phyloP scores from a whole-genome alignment of 2,797 vertebrate genomes.

The Petrocephalus schoutedeni region DNA sequence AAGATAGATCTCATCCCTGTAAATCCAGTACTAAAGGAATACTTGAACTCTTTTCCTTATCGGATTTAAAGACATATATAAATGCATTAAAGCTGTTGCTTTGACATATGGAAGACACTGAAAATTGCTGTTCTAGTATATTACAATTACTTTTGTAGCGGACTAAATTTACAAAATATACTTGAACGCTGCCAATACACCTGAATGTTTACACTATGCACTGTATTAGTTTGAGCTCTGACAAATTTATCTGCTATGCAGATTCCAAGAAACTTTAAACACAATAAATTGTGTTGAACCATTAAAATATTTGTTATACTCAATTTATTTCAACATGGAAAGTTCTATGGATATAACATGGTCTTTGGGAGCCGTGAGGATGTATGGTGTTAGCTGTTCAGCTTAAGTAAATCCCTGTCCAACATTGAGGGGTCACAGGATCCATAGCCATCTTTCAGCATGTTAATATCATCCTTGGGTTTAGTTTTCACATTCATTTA shows the following conservation, averaged over 20 bases:
- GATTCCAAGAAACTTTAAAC: slow-evolving; percentile 66
- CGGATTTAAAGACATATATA: slow-evolving; percentile 54
- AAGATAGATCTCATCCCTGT: slow-evolving; percentile 63
- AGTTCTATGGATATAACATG: not conserved
- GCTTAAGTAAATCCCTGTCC: not conserved
- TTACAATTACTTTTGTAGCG: slow-evolving; percentile 55
- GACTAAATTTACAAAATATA: slow-evolving; percentile 52
- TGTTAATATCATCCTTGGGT: not conserved
- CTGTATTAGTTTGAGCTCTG: slow-evolving; percentile 52
- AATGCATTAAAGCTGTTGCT: slow-evolving; percentile 23
- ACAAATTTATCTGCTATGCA: slow-evolving; percentile 71
- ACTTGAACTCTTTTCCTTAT: slow-evolving; percentile 76
- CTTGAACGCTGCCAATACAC: slow-evolving; percentile 61
- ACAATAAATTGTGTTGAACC: slow-evolving; percentile 67
- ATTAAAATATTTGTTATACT: slow-evolving; percentile 41
- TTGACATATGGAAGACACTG: not conserved
- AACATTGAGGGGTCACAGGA: too few relatives aligned
- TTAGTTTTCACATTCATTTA: not conserved
- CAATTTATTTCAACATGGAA: not conserved
- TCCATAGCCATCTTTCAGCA: not conserved
- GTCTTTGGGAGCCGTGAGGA: not conserved
- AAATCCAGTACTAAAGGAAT: slow-evolving; percentile 70
- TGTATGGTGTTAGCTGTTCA: not conserved
- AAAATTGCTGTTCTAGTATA: slow-evolving; percentile 4
- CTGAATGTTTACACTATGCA: slow-evolving; percentile 68